Evolutionary conservation across 2,113 vertebrate genomes (phyloP).

Genomic region (Vulpes lagopus): DNA sequence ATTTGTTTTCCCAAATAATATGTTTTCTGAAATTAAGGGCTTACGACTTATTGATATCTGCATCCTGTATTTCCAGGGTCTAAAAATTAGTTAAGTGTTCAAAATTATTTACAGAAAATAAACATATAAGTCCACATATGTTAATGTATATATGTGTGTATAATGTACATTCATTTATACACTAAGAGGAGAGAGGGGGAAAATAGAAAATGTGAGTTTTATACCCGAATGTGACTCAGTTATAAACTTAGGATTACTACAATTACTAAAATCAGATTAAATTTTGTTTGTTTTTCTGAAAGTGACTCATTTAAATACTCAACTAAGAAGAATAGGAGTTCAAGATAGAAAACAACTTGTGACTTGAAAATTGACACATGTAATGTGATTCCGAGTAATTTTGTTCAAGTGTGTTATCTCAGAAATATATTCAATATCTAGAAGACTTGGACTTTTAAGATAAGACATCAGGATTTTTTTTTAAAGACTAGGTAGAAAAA

Average conservation of each 20-base stretch:
- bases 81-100: background rate
- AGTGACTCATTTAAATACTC: background rate
- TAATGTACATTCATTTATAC: too few relatives aligned
- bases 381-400: background rate
- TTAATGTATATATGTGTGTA: rapidly evolving
- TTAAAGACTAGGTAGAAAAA: background rate
- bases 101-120: too few relatives aligned
- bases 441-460: background rate
- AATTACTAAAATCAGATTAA: background rate
- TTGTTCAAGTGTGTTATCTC: background rate
- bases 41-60: background rate
- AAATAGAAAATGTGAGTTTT: background rate
- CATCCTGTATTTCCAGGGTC: background rate
- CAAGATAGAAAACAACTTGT: background rate
- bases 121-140: background rate
- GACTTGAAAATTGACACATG: background rate
- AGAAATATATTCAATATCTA: background rate
- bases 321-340: background rate
- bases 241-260: background rate
- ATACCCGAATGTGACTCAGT: background rate
- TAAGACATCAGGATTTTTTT: background rate
- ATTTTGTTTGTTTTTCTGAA: background rate
- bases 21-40: background rate
- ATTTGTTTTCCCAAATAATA: background rate
- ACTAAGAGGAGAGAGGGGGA: background rate